These are phyloP conservation scores for Ormia ochracea DNA, from an alignment of 2,888 invertebrate species.

Conservation along the genomic window DNA sequence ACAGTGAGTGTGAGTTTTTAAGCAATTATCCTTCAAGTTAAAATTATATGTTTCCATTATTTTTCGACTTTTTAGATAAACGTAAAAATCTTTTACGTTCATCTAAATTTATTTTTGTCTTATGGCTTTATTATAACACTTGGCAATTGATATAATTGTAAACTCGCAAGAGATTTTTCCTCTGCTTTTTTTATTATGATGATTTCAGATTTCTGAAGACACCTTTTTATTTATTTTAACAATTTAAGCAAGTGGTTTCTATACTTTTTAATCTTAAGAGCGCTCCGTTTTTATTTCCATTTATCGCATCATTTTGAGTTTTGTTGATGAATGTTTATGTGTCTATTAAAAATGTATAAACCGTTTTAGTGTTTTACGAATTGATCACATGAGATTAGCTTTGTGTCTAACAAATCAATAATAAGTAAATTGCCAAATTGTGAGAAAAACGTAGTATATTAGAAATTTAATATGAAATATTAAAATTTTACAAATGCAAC, in stretches of 20 bases:
- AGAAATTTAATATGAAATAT: too few relatives aligned
- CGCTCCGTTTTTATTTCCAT: background rate
- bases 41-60: too few relatives aligned
- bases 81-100: too few relatives aligned
- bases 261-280: slow-evolving; percentile 4
- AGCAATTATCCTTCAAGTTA: too few relatives aligned
- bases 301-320: slow-evolving; percentile 7
- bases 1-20: too few relatives aligned
- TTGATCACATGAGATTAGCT: background rate
- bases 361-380: background rate
- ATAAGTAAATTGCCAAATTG: background rate
- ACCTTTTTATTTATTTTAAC: slow-evolving; percentile 10
- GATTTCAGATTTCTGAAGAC: background rate
- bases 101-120: background rate
- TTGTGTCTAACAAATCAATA: background rate
- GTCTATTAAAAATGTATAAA: slow-evolving; percentile 5
- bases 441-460: background rate
- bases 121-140: background rate
- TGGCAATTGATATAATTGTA: background rate
- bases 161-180: background rate
- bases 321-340: slow-evolving; percentile 19
- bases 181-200: background rate
- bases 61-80: too few relatives aligned
- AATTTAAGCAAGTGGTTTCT: slow-evolving; percentile 41
- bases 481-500: too few relatives aligned